Evolutionary conservation across 2,888 invertebrate genomes (phyloP), one percentile per base, ranked within the genome.

Genomic region (Labia minor): DNA sequence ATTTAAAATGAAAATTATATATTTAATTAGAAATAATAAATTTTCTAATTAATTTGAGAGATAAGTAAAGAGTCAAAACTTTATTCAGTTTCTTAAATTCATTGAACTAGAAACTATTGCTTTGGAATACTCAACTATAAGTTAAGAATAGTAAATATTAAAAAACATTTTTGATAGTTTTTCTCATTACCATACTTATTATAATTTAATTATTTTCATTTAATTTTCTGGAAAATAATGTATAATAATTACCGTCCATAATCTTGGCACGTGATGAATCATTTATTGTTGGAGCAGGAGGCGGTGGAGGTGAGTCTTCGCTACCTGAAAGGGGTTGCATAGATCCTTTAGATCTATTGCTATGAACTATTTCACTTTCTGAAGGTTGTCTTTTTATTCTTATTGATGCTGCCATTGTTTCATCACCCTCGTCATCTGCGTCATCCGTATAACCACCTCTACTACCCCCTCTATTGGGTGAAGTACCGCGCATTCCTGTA

Each of bases 391-490:
- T 49, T 49, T 16, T 49, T 14, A 8, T 49, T 16, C 49, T 49
- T 49, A 14, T 8, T 10, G 49, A 8, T 8, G 49, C 49, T 49
- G 16, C 49, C 16, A 49, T 4, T n/a, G 49, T 10, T n/a, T 49
- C 49, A n/a, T 49, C 49, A 49, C 16, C 73, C 63, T 81, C 83
- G 21, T 85, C 84, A 70, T 84, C 83, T 3, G 85, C 78, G 71
- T 77, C 76, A 71, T 76, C 75, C 73, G 76, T 75, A 71, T 81
- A 86, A 3, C 92, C 92, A 14, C 49, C 49, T 3, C 49, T 14
- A 16, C 49, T 14, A 49, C 49, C 49, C 2, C 49, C 49, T 10
- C 4, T 16, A 16, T 2, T 49, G 14, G 4, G 2, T n/a, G 49
- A 49, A 16, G 2, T 49, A 49, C 49, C 49, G 14, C 6, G 16